Evolutionary conservation across 2,888 invertebrate species (phyloP).

Genomic region (Philaethria dido): DNA sequence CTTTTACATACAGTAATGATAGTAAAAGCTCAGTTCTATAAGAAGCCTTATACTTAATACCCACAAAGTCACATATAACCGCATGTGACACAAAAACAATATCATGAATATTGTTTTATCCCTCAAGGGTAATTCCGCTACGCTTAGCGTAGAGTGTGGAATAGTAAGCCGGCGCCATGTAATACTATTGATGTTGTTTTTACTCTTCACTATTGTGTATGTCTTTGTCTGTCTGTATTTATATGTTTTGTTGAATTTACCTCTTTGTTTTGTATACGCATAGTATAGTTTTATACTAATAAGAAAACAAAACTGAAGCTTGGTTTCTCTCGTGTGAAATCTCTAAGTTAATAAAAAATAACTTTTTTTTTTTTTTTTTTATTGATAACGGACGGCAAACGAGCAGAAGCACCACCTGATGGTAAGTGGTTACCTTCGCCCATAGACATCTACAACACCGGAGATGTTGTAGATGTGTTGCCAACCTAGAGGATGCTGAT

Average conservation of each 20-base stretch:
- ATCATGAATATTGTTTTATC: conserved; percentile 8
- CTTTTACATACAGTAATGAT: neutral
- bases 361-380: too few species aligned
- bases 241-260: neutral
- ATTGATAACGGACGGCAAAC: too few species aligned
- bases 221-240: neutral
- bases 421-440: too few species aligned
- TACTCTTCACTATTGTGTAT: neutral
- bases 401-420: too few species aligned
- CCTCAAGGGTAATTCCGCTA: neutral
- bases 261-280: neutral
- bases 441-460: too few species aligned
- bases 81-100: conserved; percentile 11
- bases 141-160: neutral
- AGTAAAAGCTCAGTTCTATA: neutral
- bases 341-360: too few species aligned
- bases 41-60: neutral
- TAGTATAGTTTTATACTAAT: too few species aligned
- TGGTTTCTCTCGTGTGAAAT: too few species aligned
- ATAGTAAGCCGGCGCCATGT: neutral
- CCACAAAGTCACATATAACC: conserved; percentile 1
- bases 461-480: too few species aligned
- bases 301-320: too few species aligned
- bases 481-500: too few species aligned
- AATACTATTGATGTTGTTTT: neutral